Evolutionary conservation across 2,888 invertebrate species (phyloP).

Genomic region (Harpagoxenus sublaevis): DNA sequence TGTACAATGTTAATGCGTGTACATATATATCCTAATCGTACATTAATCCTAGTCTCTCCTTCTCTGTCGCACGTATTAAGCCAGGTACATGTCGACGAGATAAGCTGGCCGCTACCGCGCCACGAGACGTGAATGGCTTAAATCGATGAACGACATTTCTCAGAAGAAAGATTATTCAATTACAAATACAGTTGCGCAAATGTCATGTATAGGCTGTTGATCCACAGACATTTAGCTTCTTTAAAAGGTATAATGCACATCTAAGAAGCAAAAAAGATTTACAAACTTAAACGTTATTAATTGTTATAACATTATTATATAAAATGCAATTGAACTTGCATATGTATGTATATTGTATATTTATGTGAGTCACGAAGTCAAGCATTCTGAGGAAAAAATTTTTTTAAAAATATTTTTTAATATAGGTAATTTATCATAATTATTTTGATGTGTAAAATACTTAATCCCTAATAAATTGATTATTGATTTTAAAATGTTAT

Average conservation of each 20-base stretch:
- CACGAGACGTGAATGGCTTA: slow-evolving; percentile 17
- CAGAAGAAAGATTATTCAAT: slow-evolving; percentile 18
- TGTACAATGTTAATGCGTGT: slow-evolving; percentile 22
- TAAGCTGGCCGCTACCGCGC: slow-evolving; percentile 20
- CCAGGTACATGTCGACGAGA: slow-evolving; percentile 47
- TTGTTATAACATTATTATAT: neutral
- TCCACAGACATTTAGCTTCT: neutral
- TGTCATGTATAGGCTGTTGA: neutral
- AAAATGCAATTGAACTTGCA: neutral
- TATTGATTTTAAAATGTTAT: neutral
- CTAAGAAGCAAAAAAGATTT: neutral
- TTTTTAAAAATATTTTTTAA: neutral
- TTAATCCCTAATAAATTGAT: neutral
- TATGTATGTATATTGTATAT: neutral
- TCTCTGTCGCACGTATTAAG: slow-evolving; percentile 14
- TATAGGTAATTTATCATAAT: neutral
- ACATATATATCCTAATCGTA: slow-evolving; percentile 33
- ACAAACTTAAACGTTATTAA: neutral
- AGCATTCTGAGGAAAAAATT: neutral
- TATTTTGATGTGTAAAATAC: neutral
- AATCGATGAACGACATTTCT: neutral
- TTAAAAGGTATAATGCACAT: neutral
- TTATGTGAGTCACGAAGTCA: neutral
- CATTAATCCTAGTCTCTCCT: slow-evolving; percentile 60
- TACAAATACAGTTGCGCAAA: neutral